Evolutionary conservation across 2,113 vertebrate species (phyloP).

Genomic region (Rhinolophus sinicus): DNA sequence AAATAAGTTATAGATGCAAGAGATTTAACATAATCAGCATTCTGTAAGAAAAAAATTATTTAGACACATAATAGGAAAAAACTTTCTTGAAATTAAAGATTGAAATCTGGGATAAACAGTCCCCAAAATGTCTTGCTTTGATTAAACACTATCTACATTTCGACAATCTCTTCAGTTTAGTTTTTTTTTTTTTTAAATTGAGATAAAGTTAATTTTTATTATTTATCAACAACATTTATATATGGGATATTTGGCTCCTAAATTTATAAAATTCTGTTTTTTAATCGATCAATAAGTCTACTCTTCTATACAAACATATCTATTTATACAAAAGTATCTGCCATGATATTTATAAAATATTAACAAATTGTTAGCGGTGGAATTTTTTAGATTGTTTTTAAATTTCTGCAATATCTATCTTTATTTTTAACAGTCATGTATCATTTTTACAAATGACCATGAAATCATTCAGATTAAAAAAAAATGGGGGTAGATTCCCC

Average conservation of each 20-base stretch:
- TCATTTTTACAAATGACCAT: conserved; percentile 32
- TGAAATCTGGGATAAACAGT: neutral
- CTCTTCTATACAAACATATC: neutral
- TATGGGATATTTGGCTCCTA: neutral
- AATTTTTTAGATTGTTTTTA: neutral
- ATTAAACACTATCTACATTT: neutral
- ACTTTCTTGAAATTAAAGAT: neutral
- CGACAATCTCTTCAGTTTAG: neutral
- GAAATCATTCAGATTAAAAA: neutral
- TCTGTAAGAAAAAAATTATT: conserved; percentile 4
- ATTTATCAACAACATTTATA: neutral
- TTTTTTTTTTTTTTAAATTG: neutral
- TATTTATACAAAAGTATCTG: neutral
- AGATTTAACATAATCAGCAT: neutral
- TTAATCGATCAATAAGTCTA: neutral
- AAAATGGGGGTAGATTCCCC: neutral
- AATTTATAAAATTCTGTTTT: neutral
- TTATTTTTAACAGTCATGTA: neutral
- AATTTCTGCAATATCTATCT: neutral
- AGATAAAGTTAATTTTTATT: neutral
- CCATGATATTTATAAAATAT: neutral
- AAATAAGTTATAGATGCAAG: neutral
- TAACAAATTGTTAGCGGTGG: neutral
- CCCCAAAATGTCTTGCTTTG: neutral
- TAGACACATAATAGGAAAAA: neutral